These are phyloP conservation scores for Ophion ventricosus DNA, from an alignment of 2,888 invertebrate genomes.

Conservation along the genomic window DNA sequence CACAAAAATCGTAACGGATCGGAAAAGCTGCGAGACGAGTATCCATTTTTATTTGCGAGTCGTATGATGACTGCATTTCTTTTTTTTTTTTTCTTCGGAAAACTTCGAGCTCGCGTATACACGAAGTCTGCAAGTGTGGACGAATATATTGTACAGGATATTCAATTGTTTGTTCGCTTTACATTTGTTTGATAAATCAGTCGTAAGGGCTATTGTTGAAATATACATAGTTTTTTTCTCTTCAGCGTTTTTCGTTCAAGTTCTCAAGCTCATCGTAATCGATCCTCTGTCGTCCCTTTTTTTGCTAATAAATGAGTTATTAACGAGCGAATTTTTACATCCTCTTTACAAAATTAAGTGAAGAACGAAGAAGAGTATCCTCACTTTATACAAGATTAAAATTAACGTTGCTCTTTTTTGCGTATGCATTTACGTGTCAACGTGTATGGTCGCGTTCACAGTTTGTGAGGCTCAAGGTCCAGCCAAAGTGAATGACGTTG, in stretches of 20 bases:
- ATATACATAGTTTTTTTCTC: background rate
- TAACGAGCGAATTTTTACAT: conserved; percentile 4
- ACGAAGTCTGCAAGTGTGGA: conserved; percentile 9
- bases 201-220: conserved; percentile 12
- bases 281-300: background rate
- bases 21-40: conserved; percentile 26
- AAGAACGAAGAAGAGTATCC: background rate
- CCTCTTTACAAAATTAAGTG: background rate
- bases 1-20: conserved; percentile 45
- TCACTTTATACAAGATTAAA: conserved; percentile 43
- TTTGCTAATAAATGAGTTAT: conserved; percentile 3
- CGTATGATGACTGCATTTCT: background rate
- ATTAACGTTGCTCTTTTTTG: conserved; percentile 34
- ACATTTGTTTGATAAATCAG: background rate
- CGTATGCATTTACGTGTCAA: background rate
- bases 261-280: background rate
- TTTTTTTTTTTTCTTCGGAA: background rate
- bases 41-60: background rate
- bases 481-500: background rate
- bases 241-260: conserved; percentile 4
- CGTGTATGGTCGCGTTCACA: conserved; percentile 7
- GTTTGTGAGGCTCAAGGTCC: background rate
- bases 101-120: background rate
- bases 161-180: background rate
- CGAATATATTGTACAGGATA: conserved; percentile 16